Conservation (phyloP, 2,797 vertebrate genomes). For the Argentina silus region DNA sequence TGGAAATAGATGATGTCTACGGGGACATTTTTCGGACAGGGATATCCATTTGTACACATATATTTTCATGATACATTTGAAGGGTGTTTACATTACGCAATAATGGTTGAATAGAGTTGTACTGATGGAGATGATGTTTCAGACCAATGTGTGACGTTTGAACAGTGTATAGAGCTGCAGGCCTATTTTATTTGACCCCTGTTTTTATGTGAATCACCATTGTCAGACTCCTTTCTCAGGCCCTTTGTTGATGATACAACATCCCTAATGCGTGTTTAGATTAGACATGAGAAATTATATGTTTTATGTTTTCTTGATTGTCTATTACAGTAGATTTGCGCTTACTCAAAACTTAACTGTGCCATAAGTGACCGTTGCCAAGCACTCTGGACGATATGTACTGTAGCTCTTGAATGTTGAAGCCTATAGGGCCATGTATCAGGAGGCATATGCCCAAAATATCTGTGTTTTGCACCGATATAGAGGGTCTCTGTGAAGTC, state of each 20-base stretch:
- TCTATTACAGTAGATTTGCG: conserved; percentile 47
- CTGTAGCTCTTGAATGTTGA: conserved; percentile 40
- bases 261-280: conserved; percentile 51
- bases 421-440: conserved; percentile 33
- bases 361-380: conserved; percentile 63
- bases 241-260: conserved; percentile 58
- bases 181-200: conserved; percentile 55
- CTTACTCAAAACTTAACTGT: conserved; percentile 52
- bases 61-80: conserved; percentile 64
- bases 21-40: conserved; percentile 43
- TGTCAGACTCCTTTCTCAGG: conserved; percentile 61
- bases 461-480: conserved; percentile 31
- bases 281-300: conserved; percentile 41
- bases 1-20: conserved; percentile 25
- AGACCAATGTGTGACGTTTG: conserved; percentile 62
- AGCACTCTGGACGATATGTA: conserved; percentile 13
- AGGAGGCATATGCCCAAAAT: conserved; percentile 39
- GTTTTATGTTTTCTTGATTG: conserved; percentile 52
- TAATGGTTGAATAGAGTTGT: conserved; percentile 72
- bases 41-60: conserved; percentile 66
- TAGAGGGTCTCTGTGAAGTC: conserved; percentile 41
- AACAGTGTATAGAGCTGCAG: conserved; percentile 53
- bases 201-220: conserved; percentile 60
- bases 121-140: conserved; percentile 44
- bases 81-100: conserved; percentile 79